Percentiles rank a stretch among this genome's conserved stretches.
Conservation (phyloP, 1,140 invertebrate genomes). For the Magallana ariakensis region DNA sequence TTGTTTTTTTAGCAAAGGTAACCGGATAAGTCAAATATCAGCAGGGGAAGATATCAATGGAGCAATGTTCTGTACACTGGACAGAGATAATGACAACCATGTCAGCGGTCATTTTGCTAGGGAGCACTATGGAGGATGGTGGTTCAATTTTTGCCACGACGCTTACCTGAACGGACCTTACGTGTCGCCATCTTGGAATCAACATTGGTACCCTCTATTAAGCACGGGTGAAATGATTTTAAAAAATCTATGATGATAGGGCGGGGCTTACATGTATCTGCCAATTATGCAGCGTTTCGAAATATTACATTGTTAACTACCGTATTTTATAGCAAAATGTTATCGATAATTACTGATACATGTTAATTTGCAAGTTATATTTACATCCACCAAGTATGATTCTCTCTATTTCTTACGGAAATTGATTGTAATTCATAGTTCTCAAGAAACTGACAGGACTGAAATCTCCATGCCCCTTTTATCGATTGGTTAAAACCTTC, state of each 20-base stretch:
- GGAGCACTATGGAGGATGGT: background rate
- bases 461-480: too few relatives aligned
- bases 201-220: background rate
- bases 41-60: background rate
- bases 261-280: too few relatives aligned
- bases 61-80: background rate
- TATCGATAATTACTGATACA: too few relatives aligned
- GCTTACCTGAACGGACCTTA: conserved; percentile 25
- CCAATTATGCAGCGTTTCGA: too few relatives aligned
- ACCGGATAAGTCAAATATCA: background rate
- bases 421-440: too few relatives aligned
- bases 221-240: background rate
- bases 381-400: too few relatives aligned
- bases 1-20: background rate
- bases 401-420: too few relatives aligned
- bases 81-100: conserved; percentile 4
- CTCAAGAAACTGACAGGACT: too few relatives aligned
- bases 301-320: too few relatives aligned
- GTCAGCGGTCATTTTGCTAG: background rate
- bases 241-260: background rate
- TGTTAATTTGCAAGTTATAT: too few relatives aligned
- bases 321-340: too few relatives aligned
- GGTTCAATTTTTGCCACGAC: background rate
- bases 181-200: background rate
- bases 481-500: too few relatives aligned